phyloP scores from a whole-genome alignment of 2,888 invertebrate species.

The Cotesia congregata region DNA sequence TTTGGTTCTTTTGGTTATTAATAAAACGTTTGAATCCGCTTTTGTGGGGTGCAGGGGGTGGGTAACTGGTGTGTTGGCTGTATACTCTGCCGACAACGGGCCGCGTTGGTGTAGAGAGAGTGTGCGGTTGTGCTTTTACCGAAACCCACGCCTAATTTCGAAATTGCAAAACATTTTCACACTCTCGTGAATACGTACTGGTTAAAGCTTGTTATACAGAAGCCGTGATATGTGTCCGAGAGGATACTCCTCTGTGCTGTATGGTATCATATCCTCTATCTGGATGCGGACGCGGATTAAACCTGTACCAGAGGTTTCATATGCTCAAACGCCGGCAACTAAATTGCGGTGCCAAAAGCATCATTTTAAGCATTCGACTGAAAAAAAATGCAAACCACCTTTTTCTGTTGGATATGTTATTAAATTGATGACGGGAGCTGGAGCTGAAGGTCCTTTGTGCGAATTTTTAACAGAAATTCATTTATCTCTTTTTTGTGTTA shows the following conservation, averaged over 20 bases:
- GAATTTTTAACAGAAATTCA: too few species aligned
- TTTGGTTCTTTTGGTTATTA: neutral
- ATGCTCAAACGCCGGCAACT: neutral
- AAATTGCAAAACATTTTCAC: slow-evolving; percentile 69
- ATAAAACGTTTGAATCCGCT: slow-evolving; percentile 1
- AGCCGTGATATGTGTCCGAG: neutral
- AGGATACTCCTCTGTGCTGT: neutral
- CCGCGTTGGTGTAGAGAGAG: slow-evolving; percentile 58
- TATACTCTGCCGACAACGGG: slow-evolving; percentile 38
- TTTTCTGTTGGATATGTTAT: neutral
- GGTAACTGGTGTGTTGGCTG: too few species aligned
- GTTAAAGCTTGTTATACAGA: slow-evolving; percentile 12
- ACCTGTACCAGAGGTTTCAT: neutral
- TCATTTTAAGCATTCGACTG: neutral
- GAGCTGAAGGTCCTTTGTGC: neutral
- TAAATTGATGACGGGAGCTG: neutral
- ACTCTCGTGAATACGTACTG: slow-evolving; percentile 60
- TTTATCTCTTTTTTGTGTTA: too few species aligned
- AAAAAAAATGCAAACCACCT: neutral
- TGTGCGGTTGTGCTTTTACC: slow-evolving; percentile 53
- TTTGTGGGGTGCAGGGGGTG: neutral
- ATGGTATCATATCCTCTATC: too few species aligned
- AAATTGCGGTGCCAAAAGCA: slow-evolving; percentile 1
- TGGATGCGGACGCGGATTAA: neutral
- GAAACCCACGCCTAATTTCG: slow-evolving; percentile 63